Evolutionary conservation across 37 sponge, comb jelly and placozoan genomes (phyloP), one percentile per base, ranked within the genome.

Genomic region (Eunapius fragilis): DNA sequence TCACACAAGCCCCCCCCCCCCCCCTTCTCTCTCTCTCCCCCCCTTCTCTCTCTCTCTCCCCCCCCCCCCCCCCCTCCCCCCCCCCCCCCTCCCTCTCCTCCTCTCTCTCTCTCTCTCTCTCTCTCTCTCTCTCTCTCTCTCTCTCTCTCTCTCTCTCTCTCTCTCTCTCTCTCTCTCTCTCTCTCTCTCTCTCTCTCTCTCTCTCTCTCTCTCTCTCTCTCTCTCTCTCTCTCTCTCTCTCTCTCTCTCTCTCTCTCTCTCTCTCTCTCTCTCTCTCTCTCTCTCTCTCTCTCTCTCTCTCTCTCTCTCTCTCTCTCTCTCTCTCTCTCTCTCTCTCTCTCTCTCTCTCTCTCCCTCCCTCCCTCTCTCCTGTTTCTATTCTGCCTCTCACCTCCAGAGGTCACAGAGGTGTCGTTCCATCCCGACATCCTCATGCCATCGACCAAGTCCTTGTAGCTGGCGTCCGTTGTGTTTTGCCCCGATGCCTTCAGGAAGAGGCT

Each of bases 401-500:
- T 70, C 14, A 69, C 78, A 73, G 80, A 26, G 28, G 83, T 31
- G 23, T 70, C 35, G 70, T 77, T 73, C 89, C 89, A 88, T 31
- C 19, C 67, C 26, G 73, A 74, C 23, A 87, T 70, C 10, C 33
- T 80, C 90, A 92, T 76, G 30, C 10, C 75, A 14, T 84, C 35
- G 23, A 94, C 41, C 34, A 36, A 68, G 11, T 36, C 82, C 31
- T 50, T 34, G 74, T 77, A 94, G 71, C 71, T 86, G 78, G 88
- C 86, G 27, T 85, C 87, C 27, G 75, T n/a, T 30, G 67, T 25
- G 24, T 34, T 24, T 25, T 50, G 35, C 4, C 70, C 73, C 12
- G 22, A 2, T 0, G 9, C 28, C 23, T 85, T 38, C 24, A 89
- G 84, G 19, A 89, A 33, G 25, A 37, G 47, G 25, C 23, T 45